Evolutionary conservation across 2,797 vertebrate genomes (phyloP), one percentile per base, ranked within the genome.

Genomic region (Sebastes matsubarae): DNA sequence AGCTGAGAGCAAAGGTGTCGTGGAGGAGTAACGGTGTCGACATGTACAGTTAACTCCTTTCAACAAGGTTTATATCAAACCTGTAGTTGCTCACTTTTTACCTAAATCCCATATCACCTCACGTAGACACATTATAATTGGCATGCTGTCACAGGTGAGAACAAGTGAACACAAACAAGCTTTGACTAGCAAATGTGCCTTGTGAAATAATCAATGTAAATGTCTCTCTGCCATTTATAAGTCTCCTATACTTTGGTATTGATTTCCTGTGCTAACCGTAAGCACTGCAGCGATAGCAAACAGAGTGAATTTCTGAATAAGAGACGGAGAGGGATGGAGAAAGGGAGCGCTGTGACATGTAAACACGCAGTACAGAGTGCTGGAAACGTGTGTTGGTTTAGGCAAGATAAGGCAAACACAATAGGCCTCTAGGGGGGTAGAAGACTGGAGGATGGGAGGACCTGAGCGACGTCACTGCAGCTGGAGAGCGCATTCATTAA

Each of bases 391-490:
- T 46, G 54, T 52, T 68, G 77, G n/a, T 67, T 66, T 7, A 42
- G 52, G n/a, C 27, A 34, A 72, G 52, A 85, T 80, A 84, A 77
- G 5, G 8, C 58, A 67, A 72, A 73, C 70, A 84, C 71, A 87
- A 69, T 65, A 25, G 70, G 55, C 38, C 8, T 42, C 46, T 34
- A 22, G 69, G 38, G 20, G 54, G 58, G 70, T 5, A 11, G 58
- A 68, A 46, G 42, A 54, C 7, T 34, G 52, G 72, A 77, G 64
- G 73, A 77, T 20, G 55, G 60, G 85, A 88, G 68, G 81, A 81
- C 78, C 86, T 72, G 70, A 74, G 69, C 16, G 20, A 78, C 27
- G 38, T 87, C 83, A 80, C 75, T 75, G 72, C 89, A 90, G 86
- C 78, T 87, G 83, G 66, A 74, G 24, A 79, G 38, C 2, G 68